Evolutionary conservation across 2,797 vertebrate genomes (phyloP).

Genomic region (Lemur catta): DNA sequence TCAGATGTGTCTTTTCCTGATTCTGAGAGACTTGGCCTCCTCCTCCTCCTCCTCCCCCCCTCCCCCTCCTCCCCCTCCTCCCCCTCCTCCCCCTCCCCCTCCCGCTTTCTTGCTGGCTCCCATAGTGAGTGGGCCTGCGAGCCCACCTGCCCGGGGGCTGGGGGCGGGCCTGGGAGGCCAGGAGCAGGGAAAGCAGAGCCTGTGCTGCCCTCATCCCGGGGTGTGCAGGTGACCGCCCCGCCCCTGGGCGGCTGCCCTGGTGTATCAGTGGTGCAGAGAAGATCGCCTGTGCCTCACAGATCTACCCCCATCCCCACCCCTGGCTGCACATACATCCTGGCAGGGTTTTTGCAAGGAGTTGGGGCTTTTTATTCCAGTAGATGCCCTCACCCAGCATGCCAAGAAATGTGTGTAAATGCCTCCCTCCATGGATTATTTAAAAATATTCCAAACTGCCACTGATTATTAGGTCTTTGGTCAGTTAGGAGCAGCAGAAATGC

Average conservation of each 20-base stretch:
- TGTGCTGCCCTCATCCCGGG: no score
- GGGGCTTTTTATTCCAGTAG: background rate
- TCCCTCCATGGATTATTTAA: background rate
- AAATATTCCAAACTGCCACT: background rate
- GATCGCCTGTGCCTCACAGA: background rate
- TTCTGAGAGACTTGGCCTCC: background rate
- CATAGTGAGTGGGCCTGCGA: background rate
- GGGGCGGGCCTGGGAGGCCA: no score
- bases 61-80: no score
- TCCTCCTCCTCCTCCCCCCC: no score
- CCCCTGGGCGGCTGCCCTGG: background rate
- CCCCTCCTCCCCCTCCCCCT: no score
- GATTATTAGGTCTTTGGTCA: background rate
- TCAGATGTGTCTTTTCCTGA: background rate
- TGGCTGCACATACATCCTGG: background rate
- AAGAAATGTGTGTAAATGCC: background rate
- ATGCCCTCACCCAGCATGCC: background rate
- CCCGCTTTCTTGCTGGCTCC: background rate
- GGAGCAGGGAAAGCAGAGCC: background rate
- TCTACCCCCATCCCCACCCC: background rate
- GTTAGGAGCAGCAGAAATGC: background rate
- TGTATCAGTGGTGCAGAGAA: fast-evolving
- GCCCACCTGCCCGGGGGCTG: no score
- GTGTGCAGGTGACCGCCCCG: no score
- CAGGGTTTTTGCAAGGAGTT: background rate